Evolutionary conservation across 2,888 invertebrate species (phyloP).

Genomic region (Nomada lathburiana): DNA sequence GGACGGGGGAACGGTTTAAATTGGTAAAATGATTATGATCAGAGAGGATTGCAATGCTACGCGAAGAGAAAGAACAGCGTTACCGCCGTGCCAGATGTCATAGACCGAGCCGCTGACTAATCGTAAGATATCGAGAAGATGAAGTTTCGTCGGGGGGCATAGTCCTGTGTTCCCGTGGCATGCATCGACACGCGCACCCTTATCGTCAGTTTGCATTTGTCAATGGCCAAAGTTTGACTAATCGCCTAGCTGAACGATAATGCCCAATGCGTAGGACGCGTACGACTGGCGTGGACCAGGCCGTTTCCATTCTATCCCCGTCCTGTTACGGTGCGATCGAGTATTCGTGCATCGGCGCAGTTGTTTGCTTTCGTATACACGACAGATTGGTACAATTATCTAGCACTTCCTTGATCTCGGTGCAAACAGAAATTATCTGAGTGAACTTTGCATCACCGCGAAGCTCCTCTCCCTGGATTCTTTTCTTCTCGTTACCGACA

Average conservation of each 20-base stretch:
- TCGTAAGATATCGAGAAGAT: slow-evolving; percentile 51
- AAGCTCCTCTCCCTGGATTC: not conserved
- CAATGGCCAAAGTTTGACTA: slow-evolving; percentile 34
- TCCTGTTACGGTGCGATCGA: too few relatives aligned
- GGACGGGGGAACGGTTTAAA: too few relatives aligned
- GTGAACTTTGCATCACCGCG: slow-evolving; percentile 49
- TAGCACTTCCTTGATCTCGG: slow-evolving; percentile 44
- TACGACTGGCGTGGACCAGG: not conserved
- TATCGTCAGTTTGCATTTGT: slow-evolving; percentile 23
- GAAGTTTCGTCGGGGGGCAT: slow-evolving; percentile 43
- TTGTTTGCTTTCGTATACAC: not conserved
- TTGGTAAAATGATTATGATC: too few relatives aligned
- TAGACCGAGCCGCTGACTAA: slow-evolving; percentile 40
- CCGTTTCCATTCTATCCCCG: not conserved
- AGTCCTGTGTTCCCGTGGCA: slow-evolving; percentile 41
- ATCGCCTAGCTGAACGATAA: slow-evolving; percentile 9
- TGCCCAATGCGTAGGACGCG: slow-evolving; percentile 24
- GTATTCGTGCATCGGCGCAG: not conserved
- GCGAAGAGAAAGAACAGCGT: not conserved
- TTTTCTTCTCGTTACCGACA: not conserved
- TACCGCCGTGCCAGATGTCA: not conserved
- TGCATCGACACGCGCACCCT: slow-evolving; percentile 24
- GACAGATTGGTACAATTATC: slow-evolving; percentile 33
- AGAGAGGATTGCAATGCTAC: not conserved
- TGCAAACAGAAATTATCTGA: slow-evolving; percentile 47